Conservation (phyloP, 2,888 invertebrate species). For the Autographa gamma region DNA sequence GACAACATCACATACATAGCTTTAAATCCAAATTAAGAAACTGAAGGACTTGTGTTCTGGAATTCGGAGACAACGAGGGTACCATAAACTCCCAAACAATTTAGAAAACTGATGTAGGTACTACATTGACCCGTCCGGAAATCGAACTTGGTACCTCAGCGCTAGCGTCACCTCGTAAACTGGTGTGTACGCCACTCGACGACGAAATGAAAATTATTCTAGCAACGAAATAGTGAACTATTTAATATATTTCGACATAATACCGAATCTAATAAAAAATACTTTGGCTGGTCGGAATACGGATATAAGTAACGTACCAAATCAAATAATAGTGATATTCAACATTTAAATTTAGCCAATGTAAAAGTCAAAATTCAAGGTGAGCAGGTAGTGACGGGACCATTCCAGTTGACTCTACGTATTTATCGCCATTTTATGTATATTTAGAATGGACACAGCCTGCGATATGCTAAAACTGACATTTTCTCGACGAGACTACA, state of each 20-base stretch:
- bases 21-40: no score
- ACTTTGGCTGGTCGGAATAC: conserved; percentile 24
- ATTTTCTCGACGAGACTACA: conserved; percentile 30
- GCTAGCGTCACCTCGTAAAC: no score
- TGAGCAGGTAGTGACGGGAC: conserved; percentile 62
- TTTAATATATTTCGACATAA: no score
- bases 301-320: conserved; percentile 41
- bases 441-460: conserved; percentile 19
- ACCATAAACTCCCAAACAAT: no score
- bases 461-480: conserved; percentile 40
- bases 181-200: no score
- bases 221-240: neutral
- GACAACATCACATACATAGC: no score
- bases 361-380: conserved; percentile 79
- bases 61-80: no score
- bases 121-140: no score
- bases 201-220: no score
- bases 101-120: no score
- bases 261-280: neutral
- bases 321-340: conserved; percentile 53
- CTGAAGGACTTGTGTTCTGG: no score
- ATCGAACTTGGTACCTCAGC: no score
- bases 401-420: conserved; percentile 36
- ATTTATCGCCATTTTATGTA: conserved; percentile 41
- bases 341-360: conserved; percentile 65